Conservation (phyloP, 2,113 vertebrate genomes). For the Leucosticte australis region DNA sequence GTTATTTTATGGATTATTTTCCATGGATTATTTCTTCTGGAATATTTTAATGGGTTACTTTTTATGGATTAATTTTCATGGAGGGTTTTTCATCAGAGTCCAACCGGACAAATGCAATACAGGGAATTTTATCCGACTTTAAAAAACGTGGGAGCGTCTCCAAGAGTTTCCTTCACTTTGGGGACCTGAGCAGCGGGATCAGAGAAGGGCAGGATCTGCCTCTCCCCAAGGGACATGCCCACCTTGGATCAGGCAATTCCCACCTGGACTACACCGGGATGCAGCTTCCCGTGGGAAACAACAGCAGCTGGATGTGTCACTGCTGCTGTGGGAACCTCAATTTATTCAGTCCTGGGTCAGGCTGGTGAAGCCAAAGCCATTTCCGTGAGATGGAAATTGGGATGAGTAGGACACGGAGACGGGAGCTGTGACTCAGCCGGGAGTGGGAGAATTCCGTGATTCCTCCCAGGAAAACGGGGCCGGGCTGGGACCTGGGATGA, state of each 20-base stretch:
- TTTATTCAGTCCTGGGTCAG: neutral
- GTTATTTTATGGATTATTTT: neutral
- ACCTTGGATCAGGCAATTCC: neutral
- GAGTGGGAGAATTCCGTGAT: neutral
- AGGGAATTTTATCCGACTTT: neutral
- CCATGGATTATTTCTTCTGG: neutral
- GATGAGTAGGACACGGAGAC: neutral
- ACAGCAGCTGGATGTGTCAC: neutral
- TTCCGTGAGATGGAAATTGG: neutral
- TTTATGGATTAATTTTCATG: neutral
- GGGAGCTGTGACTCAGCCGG: neutral
- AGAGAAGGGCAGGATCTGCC: neutral
- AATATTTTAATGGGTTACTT: neutral
- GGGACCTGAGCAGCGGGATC: neutral
- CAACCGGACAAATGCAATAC: rapidly evolving
- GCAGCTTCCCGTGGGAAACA: neutral
- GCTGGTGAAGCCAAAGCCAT: neutral
- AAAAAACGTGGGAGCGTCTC: neutral
- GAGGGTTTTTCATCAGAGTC: neutral
- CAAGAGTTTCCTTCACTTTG: rapidly evolving
- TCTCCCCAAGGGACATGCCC: neutral
- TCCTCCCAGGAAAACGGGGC: neutral
- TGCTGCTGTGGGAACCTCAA: neutral
- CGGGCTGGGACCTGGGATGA: neutral
- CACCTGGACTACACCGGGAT: neutral